Conservation (phyloP, 2,797 vertebrate species). For the Vespertilio murinus region DNA sequence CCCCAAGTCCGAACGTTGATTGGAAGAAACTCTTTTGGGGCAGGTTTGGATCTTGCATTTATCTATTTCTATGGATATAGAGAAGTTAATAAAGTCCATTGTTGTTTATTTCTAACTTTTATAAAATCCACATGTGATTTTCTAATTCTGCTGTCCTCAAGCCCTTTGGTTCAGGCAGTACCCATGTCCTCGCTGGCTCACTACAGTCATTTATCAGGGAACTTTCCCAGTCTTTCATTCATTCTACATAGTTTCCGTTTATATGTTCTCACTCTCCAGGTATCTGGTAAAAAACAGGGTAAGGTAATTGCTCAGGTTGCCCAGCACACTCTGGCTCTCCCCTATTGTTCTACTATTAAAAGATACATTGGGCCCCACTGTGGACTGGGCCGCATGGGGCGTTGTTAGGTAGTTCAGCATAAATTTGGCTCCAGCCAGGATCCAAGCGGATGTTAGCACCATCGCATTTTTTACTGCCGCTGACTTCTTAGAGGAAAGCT, state of each 20-base stretch:
- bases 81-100: background rate
- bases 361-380: background rate
- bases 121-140: background rate
- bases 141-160: constrained; percentile 27
- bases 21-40: background rate
- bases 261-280: background rate
- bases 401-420: background rate
- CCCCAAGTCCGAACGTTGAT: too few species aligned
- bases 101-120: background rate
- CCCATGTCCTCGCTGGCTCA: background rate
- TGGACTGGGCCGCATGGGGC: background rate
- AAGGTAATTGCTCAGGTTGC: background rate
- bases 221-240: background rate
- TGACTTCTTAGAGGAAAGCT: background rate
- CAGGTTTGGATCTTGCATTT: background rate
- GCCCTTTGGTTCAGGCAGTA: background rate
- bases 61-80: background rate
- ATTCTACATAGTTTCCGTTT: background rate
- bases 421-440: background rate
- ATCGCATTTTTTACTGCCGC: background rate
- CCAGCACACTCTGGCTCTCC: background rate
- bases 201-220: background rate
- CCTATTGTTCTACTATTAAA: background rate
- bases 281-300: background rate
- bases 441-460: background rate